Evolutionary conservation across 2,113 vertebrate species (phyloP), one percentile per base, ranked within the genome.

Genomic region (Corythaixoides concolor): DNA sequence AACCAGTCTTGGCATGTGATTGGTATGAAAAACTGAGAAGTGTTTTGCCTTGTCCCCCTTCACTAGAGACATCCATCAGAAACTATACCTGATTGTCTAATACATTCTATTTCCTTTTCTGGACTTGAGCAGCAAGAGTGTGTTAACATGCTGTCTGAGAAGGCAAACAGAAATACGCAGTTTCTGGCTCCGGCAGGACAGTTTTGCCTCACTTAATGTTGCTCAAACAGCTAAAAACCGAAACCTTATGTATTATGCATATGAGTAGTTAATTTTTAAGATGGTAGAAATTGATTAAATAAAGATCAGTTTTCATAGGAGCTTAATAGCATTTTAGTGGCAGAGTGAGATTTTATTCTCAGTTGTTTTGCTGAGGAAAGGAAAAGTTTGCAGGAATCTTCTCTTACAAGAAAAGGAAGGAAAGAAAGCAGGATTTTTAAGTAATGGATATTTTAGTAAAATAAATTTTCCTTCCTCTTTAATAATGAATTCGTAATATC

Each of bases 301-400:
- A 70, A 62, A 81, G 76, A 69, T 41, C n/a, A 64, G 45, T 74
- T 95, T 96, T 96, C 59, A 32, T 30, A 83, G 59, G n/a, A 90
- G 47, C 33, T 86, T 80, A 83, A 60, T 62, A 28, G 47, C 14
- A 24, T 63, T 74, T 43, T 47, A 56, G 45, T 55, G 45, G 13
- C 50, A 47, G n/a, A 59, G 23, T 37, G 52, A 52, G 5, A 50
- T 83, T 95, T 93, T 93, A 18, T 88, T 73, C 33, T 83, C 4
- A 5, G 1, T 66, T 83, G 26, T 89, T 90, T 84, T 37, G 30
- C n/a, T 43, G 37, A 81, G 26, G 35, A 39, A 56, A 35, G 32
- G 15, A 80, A 58, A 56, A 1, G 3, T 60, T 69, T 68, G 56
- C 30, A 86, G 60, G 27, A 67, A 81, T 86, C 49, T 81, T 88